Percentiles rank a stretch among this genome's conserved stretches.
Conservation (phyloP, 2,113 vertebrate genomes). For the Mormoops blainvillei region DNA sequence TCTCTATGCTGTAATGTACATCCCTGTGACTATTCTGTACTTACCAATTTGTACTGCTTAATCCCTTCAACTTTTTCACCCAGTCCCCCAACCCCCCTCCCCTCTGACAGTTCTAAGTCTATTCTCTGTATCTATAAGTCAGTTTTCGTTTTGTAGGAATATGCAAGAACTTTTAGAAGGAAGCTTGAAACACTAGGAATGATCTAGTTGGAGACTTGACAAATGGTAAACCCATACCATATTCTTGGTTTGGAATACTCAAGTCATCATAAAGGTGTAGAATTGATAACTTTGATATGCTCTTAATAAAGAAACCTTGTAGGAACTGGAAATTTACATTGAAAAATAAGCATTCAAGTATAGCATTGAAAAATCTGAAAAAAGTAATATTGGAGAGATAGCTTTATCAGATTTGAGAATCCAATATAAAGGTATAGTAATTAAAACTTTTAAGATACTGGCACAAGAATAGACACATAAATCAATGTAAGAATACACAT, state of each 20-base stretch:
- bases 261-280: background rate
- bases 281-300: background rate
- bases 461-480: background rate
- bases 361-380: background rate
- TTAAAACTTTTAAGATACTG: background rate
- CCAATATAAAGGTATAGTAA: background rate
- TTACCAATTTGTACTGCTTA: too few relatives aligned
- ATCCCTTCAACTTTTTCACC: too few relatives aligned
- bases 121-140: background rate
- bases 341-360: background rate
- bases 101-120: background rate
- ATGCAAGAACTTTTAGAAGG: background rate
- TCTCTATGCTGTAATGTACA: too few relatives aligned
- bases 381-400: background rate
- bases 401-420: background rate
- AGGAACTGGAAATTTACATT: background rate
- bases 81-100: too few relatives aligned
- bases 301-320: background rate
- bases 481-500: background rate
- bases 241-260: background rate
- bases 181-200: background rate
- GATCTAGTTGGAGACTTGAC: background rate
- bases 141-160: background rate
- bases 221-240: background rate
- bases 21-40: too few relatives aligned